phyloP scores from a whole-genome alignment of 2,888 invertebrate genomes.

The Penaeus monodon region DNA sequence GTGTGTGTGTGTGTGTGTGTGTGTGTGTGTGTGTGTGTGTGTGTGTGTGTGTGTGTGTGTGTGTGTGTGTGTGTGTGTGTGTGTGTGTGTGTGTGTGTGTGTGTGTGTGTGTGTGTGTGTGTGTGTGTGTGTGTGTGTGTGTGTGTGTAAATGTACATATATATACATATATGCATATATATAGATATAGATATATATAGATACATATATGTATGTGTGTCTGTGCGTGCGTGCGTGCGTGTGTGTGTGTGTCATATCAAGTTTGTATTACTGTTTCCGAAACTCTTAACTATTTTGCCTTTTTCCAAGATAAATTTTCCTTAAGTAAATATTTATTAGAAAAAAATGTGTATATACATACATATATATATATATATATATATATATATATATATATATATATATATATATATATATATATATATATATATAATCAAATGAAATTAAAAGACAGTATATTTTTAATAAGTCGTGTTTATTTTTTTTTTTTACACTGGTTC shows the following conservation, averaged over 20 bases:
- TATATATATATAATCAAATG: background rate
- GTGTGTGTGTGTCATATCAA: background rate
- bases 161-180: background rate
- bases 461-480: background rate
- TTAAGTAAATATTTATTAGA: background rate
- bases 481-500: background rate
- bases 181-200: background rate
- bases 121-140: background rate
- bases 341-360: background rate
- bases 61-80: background rate
- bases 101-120: background rate
- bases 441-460: too few relatives aligned
- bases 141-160: background rate
- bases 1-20: slow-evolving; percentile 15
- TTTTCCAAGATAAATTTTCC: background rate
- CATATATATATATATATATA: slow-evolving; percentile 23
- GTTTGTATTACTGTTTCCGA: too few relatives aligned
- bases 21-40: background rate
- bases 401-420: background rate
- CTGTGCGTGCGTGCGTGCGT: background rate
- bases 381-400: slow-evolving; percentile 26
- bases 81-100: background rate
- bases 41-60: background rate
- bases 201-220: background rate
- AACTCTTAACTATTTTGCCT: too few relatives aligned